These are phyloP conservation scores for Gyps fulvus DNA, from an alignment of 2,113 vertebrate species.

Conservation along the genomic window DNA sequence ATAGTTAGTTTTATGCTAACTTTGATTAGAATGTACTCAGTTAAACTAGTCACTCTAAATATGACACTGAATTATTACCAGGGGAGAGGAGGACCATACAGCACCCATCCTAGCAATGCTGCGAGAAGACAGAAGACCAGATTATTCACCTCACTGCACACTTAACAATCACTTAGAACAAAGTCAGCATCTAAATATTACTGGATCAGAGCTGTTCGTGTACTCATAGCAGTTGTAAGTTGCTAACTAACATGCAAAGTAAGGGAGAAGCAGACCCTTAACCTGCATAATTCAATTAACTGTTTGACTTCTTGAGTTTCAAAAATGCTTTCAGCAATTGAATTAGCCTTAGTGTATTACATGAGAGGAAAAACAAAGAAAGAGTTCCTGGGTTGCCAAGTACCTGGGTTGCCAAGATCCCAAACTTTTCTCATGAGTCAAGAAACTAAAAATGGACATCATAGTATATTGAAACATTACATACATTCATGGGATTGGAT, in stretches of 20 bases:
- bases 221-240: background rate
- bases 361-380: background rate
- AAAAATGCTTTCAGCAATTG: background rate
- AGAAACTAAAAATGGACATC: background rate
- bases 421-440: background rate
- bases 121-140: background rate
- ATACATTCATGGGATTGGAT: background rate
- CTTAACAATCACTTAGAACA: background rate
- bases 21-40: conserved; percentile 18
- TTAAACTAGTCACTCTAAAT: background rate
- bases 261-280: background rate
- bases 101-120: background rate
- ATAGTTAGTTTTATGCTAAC: conserved; percentile 35
- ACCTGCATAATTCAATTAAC: background rate
- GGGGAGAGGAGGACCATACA: background rate
- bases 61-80: background rate
- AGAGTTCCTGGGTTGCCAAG: background rate
- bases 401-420: background rate
- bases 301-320: background rate
- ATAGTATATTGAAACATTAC: background rate
- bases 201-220: background rate
- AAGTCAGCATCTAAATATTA: background rate
- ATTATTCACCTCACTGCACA: background rate
- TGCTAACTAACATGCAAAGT: background rate
- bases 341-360: background rate